Evolutionary conservation across 1,140 invertebrate genomes (phyloP), one percentile per base, ranked within the genome.

Genomic region (Zaprionus inermis): DNA sequence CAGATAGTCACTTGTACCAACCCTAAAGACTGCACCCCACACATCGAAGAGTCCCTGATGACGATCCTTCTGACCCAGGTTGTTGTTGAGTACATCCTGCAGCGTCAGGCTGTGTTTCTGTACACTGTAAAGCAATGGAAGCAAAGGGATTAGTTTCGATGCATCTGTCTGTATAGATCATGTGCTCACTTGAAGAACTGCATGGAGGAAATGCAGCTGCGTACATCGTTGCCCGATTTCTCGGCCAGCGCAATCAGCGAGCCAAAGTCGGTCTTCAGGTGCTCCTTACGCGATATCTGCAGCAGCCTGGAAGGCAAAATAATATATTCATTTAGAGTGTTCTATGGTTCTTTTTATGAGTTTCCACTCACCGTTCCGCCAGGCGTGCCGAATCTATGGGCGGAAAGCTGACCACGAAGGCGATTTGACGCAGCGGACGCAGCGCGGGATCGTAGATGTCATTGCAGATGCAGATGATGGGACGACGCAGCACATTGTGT

Each of bases 401-500:
- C 16, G 96, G 96, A 92, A 97, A 96, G 75, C 94, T 95, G 16
- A 98, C 93, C 16, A 97, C 93, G 65, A 97, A 94, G 1, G 97
- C 95, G 28, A 95, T 93, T 81, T 96, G 96, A 63, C 96, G 93
- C 11, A 95, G 75, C 1, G 93, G 95, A 89, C 97, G 94, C 59
- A 99, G 93, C 0, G 98, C 95, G 36, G 97, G 96, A 14, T 96
- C 96, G 92, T 98, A 99, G 79, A 96, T 93, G 90, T 99, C 98
- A 93, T 99, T 99, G 90, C 98, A 99, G 79, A 99, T 99, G 92
- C 98, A 99, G 79, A 99, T 98, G 10, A 99, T 95, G 1, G 98
- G 98, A 73, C 98, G 93, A 60, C 95, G 94, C 52, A 97, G 93
- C 72, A 95, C 92, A 68, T 93, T 93, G n/a, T 83, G 78, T 73